Evolutionary conservation across 2,797 vertebrate species (phyloP).

Genomic region (Enteromius viviparus): DNA sequence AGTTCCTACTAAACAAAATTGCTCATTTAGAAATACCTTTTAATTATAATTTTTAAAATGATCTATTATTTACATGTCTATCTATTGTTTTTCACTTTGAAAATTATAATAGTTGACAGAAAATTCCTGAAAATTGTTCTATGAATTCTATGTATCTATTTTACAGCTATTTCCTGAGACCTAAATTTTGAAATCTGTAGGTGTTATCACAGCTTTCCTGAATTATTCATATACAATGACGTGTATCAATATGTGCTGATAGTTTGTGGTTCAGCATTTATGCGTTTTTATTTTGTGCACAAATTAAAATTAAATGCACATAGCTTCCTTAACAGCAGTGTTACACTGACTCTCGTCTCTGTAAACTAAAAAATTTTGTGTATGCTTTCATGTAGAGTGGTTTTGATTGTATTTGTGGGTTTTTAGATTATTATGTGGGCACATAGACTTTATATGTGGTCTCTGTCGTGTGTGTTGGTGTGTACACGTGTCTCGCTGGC

Average conservation of each 20-base stretch:
- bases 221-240: not conserved
- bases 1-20: not conserved
- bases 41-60: not conserved
- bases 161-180: no score
- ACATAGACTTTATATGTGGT: slow-evolving; percentile 27
- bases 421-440: slow-evolving; percentile 43
- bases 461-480: slow-evolving; percentile 22
- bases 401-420: slow-evolving; percentile 14
- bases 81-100: not conserved
- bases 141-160: not conserved
- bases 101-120: not conserved
- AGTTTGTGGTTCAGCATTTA: not conserved
- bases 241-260: not conserved
- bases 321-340: not conserved
- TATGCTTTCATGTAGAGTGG: slow-evolving; percentile 8
- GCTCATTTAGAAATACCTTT: not conserved
- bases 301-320: not conserved
- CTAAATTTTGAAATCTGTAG: not conserved
- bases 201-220: not conserved
- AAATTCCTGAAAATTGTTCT: not conserved
- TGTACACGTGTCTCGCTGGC: slow-evolving; percentile 18
- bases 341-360: slow-evolving; percentile 3
- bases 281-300: not conserved
- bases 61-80: not conserved
- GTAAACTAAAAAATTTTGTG: slow-evolving; percentile 25